Conservation (phyloP, 1,140 invertebrate genomes). For the Tribolium castaneum region DNA sequence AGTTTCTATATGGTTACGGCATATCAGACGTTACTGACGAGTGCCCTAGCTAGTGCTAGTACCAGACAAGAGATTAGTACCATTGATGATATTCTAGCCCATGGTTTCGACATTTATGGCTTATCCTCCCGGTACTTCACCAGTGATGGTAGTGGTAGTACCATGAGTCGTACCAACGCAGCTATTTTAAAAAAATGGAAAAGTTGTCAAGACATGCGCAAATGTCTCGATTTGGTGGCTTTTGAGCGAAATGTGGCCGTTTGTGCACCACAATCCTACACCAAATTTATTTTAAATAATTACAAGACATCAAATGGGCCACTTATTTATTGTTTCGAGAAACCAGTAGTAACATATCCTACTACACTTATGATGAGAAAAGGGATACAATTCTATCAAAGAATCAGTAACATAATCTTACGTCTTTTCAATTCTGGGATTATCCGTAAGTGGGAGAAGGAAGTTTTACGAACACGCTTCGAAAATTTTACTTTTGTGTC, state of each 20-base stretch:
- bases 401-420: slow-evolving; percentile 43
- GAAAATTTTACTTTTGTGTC: neutral
- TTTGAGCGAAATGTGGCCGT: slow-evolving; percentile 22
- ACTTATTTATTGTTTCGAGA: slow-evolving; percentile 46
- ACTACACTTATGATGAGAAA: slow-evolving; percentile 49
- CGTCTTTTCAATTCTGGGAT: slow-evolving; percentile 42
- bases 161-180: neutral
- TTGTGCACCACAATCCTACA: slow-evolving; percentile 37
- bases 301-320: slow-evolving; percentile 37
- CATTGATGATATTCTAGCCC: slow-evolving; percentile 42
- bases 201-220: slow-evolving; percentile 10
- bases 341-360: slow-evolving; percentile 44
- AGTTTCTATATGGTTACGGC: slow-evolving; percentile 38
- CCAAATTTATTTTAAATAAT: slow-evolving; percentile 40
- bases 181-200: slow-evolving; percentile 18
- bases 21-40: slow-evolving; percentile 47
- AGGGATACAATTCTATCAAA: slow-evolving; percentile 49
- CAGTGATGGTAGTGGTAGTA: neutral
- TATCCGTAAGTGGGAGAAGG: slow-evolving; percentile 41
- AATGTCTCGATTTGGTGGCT: slow-evolving; percentile 43
- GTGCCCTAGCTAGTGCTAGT: slow-evolving; percentile 38
- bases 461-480: neutral
- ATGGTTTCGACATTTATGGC: neutral
- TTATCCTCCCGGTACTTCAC: neutral
- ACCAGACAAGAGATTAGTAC: slow-evolving; percentile 45